Evolutionary conservation across 2,113 vertebrate species (phyloP).

Genomic region (Neopipo cinnamomea): DNA sequence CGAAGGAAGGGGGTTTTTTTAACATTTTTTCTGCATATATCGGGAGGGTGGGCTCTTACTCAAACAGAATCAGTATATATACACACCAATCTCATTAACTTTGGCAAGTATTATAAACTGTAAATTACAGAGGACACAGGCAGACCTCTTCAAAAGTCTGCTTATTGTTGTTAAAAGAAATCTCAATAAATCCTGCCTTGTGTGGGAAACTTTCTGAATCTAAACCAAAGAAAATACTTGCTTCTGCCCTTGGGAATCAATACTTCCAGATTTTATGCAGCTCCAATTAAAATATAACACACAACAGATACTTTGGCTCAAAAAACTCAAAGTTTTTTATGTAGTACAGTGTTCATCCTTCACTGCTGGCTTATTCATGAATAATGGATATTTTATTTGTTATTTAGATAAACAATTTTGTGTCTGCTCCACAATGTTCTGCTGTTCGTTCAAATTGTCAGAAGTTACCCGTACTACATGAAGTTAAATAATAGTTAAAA

Average conservation of each 20-base stretch:
- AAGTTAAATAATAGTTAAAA: neutral
- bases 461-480: neutral
- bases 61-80: neutral
- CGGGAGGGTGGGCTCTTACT: neutral
- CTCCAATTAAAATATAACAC: neutral
- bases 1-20: accelerated
- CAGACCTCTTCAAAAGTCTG: neutral
- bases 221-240: neutral
- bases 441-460: neutral
- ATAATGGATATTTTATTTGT: neutral
- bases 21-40: neutral
- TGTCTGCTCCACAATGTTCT: neutral
- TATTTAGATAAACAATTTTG: neutral
- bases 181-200: neutral
- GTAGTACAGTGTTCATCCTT: neutral
- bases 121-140: neutral
- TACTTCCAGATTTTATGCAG: neutral
- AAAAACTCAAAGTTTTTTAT: neutral
- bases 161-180: neutral
- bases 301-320: neutral
- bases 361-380: neutral
- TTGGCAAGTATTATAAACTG: neutral
- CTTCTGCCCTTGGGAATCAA: neutral
- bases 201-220: neutral
- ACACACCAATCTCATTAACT: neutral